Evolutionary conservation across 64 coral and sea anemone species (phyloP), one percentile per base, ranked within the genome.

Genomic region (Montipora efflorescens): DNA sequence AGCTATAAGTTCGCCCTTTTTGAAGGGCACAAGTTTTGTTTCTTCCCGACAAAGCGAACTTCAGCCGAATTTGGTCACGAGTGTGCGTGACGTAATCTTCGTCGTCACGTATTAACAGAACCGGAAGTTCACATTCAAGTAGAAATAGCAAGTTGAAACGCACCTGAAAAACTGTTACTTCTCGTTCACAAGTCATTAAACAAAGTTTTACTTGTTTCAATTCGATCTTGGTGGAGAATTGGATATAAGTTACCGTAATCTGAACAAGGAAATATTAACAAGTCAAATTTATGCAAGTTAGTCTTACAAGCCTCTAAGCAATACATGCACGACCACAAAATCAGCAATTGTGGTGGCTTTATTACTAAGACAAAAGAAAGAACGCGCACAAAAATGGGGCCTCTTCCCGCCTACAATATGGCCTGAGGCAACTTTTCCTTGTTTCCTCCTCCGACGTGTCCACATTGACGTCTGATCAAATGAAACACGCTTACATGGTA

Each of bases 21-120:
- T 78, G 36, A 28, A 47, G 64, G 8, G 14, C 4, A 14, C 49
- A 6, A 47, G 14, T 13, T 86, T 86, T 71, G 66, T 72, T 72
- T 72, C 64, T 70, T 49, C 45, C 19, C 45, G 64, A 86, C 59
- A 9, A 22, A 14, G 45, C 81, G 59, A 69, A 8, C 0, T 61
- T 52, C 5, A 48, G 47, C 45, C 46, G 64, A 71, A 72, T 15
- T 8, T 9, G 19, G 16, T 71, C 66, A 71, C 82, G 82, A 86
- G 62, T 19, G 12, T 11, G 82, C 82, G 82, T 86, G 82, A 86
- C 82, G 82, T 71, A 86, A 69, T 70, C 8, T 72, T 86, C 82
- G 82, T 48, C 64, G 15, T 83, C 82, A 71, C 46, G 62, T 71
- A 46, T 84, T 70, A 57, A 69, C 36, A 36, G 82, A 71, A 71